Evolutionary conservation across 2,888 invertebrate species (phyloP).

Genomic region (Drosophila vallismaia): DNA sequence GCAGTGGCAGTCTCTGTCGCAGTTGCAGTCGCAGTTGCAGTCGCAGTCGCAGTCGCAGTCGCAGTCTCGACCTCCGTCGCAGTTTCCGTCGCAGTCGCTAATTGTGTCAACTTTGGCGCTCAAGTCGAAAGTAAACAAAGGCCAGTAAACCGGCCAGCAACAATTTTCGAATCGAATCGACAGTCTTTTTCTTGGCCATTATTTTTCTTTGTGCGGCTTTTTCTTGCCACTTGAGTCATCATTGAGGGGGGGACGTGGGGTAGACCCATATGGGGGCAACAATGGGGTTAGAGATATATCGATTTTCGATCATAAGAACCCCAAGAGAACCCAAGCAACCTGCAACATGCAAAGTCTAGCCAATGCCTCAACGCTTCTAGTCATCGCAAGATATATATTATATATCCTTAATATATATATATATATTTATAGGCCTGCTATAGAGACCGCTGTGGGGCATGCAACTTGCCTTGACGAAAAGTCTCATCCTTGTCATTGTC

Average conservation of each 20-base stretch:
- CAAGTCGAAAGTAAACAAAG: conserved; percentile 34
- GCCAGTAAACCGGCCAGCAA: background rate
- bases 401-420: conserved; percentile 2
- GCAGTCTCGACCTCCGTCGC: no score
- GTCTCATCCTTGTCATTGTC: conserved; percentile 59
- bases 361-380: background rate
- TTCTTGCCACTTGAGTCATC: conserved; percentile 33
- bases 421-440: conserved; percentile 3
- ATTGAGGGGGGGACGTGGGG: no score
- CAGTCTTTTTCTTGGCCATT: conserved; percentile 13
- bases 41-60: no score
- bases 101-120: conserved; percentile 34
- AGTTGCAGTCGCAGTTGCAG: background rate
- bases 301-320: conserved; percentile 74
- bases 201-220: conserved; percentile 6
- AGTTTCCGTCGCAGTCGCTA: conserved; percentile 7
- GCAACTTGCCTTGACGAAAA: conserved; percentile 23
- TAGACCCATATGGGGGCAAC: background rate
- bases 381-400: background rate
- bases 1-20: background rate
- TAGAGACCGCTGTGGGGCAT: conserved; percentile 18
- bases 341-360: conserved; percentile 59
- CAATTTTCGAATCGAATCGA: conserved; percentile 17
- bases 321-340: conserved; percentile 4
- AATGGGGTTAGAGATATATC: conserved; percentile 63